Percentiles rank a stretch among this genome's conserved stretches.
Evolutionary conservation across 2,888 invertebrate genomes (phyloP).

Genomic region (Dasysyrphus albostriatus): DNA sequence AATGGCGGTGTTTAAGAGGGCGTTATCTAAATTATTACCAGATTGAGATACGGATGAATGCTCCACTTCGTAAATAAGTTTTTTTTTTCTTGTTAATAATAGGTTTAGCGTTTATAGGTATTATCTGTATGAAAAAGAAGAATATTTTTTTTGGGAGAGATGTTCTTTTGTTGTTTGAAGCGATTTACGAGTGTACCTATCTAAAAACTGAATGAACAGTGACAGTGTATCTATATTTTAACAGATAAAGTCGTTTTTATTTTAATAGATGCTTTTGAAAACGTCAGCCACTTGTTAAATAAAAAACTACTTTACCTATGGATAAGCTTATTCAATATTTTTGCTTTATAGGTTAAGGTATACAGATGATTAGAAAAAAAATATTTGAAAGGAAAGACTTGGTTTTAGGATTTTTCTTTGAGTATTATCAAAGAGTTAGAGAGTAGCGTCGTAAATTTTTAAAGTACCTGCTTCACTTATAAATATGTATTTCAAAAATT

Average conservation of each 20-base stretch:
- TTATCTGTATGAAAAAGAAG: not conserved
- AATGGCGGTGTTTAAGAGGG: slow-evolving; percentile 66
- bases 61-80: slow-evolving; percentile 25
- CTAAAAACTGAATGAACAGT: not conserved
- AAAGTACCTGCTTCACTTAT: no score
- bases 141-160: not conserved
- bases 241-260: not conserved
- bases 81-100: not conserved
- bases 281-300: not conserved
- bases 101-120: not conserved
- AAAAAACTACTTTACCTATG: no score
- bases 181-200: not conserved
- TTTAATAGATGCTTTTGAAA: not conserved
- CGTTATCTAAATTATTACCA: slow-evolving; percentile 69
- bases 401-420: no score
- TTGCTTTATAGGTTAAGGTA: no score
- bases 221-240: not conserved
- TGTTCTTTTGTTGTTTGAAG: slow-evolving; percentile 21
- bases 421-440: no score
- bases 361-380: no score
- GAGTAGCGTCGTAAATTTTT: no score
- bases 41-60: slow-evolving; percentile 55
- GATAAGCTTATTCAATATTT: no score
- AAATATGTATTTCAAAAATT: no score
- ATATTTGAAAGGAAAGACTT: no score